Evolutionary conservation across 2,797 vertebrate genomes (phyloP), one percentile per base, ranked within the genome.

Genomic region (Urosaurus nigricauda): DNA sequence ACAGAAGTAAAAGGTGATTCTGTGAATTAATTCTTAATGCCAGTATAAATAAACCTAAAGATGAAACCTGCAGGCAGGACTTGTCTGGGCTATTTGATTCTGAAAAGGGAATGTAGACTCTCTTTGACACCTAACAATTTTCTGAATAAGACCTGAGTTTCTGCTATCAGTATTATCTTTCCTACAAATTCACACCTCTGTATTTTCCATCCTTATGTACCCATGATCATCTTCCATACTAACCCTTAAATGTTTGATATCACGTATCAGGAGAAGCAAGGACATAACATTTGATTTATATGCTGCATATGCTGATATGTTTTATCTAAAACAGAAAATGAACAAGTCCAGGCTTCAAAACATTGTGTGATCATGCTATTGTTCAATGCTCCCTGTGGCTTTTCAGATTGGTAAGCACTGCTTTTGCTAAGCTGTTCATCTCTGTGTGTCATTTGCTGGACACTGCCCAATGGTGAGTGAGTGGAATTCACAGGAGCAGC

Each of bases 391-490:
- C 7, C 53, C 16, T 78, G 60, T 4, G 0, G 7, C 63, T 91
- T 88, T 85, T 92, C 56, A 90, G 32, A 40, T 60, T 92, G 83
- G 58, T 60, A 90, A 84, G 29, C 21, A 79, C 58, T 65, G 26
- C 14, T 56, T 0, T 56, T 29, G 5, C 63, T 90, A 84, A 87
- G 47, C 13, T 86, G 81, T 91, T 92, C 78, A 89, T 86, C 89
- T 90, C 29, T 63, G 2, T 79, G 75, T 78, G 37, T 70, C 83
- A 80, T 93, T 90, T 92, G 56, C 84, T 94, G 92, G 86, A 85
- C 0, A 0, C 0, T 82, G 51, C 53, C 74, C 82, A 93, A 29
- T 77, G 70, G n/a, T n/a, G 14, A 58, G 51, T 79, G 70, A 91
- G 9, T 91, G 68, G 83, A 85, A 94, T 92, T 78, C 90, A 43